Percentiles rank a stretch among this genome's conserved stretches.
These are phyloP conservation scores for Poicephalus gulielmi DNA, from an alignment of 2,113 vertebrate genomes.

Conservation along the genomic window DNA sequence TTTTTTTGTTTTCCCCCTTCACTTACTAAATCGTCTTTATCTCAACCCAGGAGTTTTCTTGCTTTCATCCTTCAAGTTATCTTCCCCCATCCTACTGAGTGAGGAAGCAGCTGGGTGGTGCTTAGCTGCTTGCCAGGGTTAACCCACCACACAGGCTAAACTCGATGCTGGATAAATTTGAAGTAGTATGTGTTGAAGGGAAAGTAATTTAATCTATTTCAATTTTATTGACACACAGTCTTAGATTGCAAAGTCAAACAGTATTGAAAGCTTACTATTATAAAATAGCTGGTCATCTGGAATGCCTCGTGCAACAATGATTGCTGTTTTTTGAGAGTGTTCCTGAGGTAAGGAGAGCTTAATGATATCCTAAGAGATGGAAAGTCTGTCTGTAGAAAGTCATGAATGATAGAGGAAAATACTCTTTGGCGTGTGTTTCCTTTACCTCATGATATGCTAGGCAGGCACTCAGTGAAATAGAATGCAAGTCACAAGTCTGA, in stretches of 20 bases:
- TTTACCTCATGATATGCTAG: not conserved
- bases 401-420: not conserved
- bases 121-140: not conserved
- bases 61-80: not conserved
- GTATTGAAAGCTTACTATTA: not conserved
- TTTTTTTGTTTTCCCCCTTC: not conserved
- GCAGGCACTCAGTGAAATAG: not conserved
- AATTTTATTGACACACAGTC: not conserved
- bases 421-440: not conserved
- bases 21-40: not conserved
- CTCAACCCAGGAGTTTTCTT: not conserved
- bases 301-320: not conserved
- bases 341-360: not conserved
- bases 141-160: not conserved
- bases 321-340: not conserved
- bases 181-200: not conserved
- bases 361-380: not conserved
- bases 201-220: not conserved
- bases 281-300: not conserved
- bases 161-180: not conserved
- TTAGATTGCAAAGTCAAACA: not conserved
- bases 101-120: not conserved
- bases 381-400: not conserved
- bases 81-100: not conserved
- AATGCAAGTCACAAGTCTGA: not conserved